These are phyloP conservation scores for Andinoacara biseriatus DNA, from an alignment of 2,113 vertebrate genomes.

Conservation along the genomic window DNA sequence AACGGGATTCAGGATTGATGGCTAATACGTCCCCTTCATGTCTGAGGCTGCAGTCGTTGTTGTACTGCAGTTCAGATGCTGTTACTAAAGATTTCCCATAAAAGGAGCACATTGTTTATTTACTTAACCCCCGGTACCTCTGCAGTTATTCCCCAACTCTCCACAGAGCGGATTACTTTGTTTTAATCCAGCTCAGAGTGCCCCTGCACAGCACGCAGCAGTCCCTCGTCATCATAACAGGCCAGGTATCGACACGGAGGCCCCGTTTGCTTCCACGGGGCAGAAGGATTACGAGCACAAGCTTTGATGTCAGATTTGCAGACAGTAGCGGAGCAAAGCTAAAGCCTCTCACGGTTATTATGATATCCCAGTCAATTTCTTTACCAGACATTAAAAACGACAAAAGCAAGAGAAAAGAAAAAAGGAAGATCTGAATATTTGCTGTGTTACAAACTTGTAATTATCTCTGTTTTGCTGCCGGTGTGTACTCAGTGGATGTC, in stretches of 20 bases:
- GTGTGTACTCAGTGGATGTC: not conserved
- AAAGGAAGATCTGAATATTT: not conserved
- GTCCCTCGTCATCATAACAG: conserved; percentile 35
- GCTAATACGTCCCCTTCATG: not conserved
- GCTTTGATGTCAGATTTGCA: conserved; percentile 75
- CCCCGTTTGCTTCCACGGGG: conserved; percentile 63
- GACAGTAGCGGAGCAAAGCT: conserved; percentile 48
- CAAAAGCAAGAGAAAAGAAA: conserved; percentile 5
- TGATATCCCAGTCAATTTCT: conserved; percentile 52
- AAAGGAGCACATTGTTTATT: conserved; percentile 62
- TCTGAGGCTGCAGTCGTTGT: conserved; percentile 1
- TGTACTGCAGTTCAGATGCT: not conserved
- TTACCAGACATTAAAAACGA: conserved; percentile 12
- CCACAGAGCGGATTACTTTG: conserved; percentile 69
- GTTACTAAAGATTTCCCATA: conserved; percentile 23
- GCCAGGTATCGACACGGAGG: conserved; percentile 58
- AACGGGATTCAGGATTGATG: not conserved
- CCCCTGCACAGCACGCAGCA: conserved; percentile 39
- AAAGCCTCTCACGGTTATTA: conserved; percentile 56
- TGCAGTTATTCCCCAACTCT: conserved; percentile 41
- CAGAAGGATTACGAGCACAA: conserved; percentile 62
- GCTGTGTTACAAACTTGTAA: conserved; percentile 5
- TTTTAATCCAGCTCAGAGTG: conserved; percentile 72
- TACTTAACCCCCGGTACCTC: conserved; percentile 57
- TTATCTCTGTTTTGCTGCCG: not conserved